A percentile compares a stretch with the other conserved stretches of the same genome.
phyloP scores from a whole-genome alignment of 2,888 invertebrate genomes.

The Diarsia brunnea region DNA sequence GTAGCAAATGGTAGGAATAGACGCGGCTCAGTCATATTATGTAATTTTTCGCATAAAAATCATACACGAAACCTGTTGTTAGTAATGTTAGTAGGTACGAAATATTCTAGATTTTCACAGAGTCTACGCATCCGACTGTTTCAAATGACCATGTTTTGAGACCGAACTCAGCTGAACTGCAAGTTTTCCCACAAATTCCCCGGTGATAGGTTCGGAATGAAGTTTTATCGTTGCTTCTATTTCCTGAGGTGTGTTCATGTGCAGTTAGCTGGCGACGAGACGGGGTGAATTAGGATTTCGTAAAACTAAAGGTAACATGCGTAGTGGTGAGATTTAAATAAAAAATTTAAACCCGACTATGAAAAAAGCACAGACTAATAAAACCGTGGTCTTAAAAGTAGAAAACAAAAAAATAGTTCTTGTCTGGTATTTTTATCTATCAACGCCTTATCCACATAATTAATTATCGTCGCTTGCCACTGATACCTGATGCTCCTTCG shows the following conservation, averaged over 20 bases:
- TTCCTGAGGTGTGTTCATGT: neutral
- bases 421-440: too few relatives aligned
- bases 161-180: neutral
- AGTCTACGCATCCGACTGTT: constrained; percentile 6
- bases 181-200: constrained; percentile 21
- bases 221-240: constrained; percentile 17
- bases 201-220: neutral
- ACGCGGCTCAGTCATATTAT: neutral
- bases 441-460: too few relatives aligned
- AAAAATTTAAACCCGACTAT: too few relatives aligned
- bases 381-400: too few relatives aligned
- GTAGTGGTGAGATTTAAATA: neutral
- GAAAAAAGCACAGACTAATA: too few relatives aligned
- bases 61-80: too few relatives aligned
- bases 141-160: constrained; percentile 23
- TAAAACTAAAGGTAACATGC: neutral
- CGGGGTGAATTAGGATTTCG: neutral
- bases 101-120: neutral
- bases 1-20: neutral
- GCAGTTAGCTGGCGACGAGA: constrained; percentile 7
- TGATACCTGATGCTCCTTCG: too few relatives aligned
- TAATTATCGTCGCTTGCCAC: too few relatives aligned
- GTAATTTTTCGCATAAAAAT: too few relatives aligned
- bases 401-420: too few relatives aligned
- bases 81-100: too few relatives aligned